Percentiles rank a stretch among this genome's conserved stretches.
phyloP scores from a whole-genome alignment of 2,113 vertebrate species.

The Pangasianodon gigas region DNA sequence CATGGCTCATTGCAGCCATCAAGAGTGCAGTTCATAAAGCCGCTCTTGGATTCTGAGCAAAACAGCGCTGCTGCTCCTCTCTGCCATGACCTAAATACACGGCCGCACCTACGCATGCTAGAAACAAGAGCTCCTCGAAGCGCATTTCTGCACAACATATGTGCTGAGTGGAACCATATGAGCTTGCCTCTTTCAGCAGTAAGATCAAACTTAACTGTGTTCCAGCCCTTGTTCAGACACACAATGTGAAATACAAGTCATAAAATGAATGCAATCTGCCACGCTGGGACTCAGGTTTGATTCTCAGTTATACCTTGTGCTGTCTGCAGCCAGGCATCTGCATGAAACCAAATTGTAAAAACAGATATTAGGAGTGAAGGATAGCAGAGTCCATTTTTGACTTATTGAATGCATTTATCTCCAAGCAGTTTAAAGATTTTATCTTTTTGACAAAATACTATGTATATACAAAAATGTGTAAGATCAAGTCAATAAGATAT shows the following conservation, averaged over 20 bases:
- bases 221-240: constrained; percentile 24
- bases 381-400: not conserved
- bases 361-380: not conserved
- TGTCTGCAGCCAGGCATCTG: not conserved
- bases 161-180: constrained; percentile 77
- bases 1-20: constrained; percentile 63
- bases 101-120: constrained; percentile 68
- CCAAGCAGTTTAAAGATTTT: not conserved
- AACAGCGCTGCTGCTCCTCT: constrained; percentile 66
- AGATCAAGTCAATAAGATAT: constrained; percentile 24
- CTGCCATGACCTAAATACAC: constrained; percentile 73
- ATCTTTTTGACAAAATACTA: not conserved
- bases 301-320: not conserved
- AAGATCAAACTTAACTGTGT: constrained; percentile 9
- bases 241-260: constrained; percentile 12
- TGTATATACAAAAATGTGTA: not conserved
- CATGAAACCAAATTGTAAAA: not conserved
- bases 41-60: constrained; percentile 50
- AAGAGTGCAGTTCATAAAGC: constrained; percentile 65
- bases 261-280: not conserved
- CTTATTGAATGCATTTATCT: not conserved
- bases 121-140: constrained; percentile 70
- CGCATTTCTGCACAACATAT: constrained; percentile 67
- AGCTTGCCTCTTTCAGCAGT: constrained; percentile 44
- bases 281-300: not conserved